Base-by-base conservation (phyloP, 2,888 invertebrate species). In the Tridacna gigas region DNA sequence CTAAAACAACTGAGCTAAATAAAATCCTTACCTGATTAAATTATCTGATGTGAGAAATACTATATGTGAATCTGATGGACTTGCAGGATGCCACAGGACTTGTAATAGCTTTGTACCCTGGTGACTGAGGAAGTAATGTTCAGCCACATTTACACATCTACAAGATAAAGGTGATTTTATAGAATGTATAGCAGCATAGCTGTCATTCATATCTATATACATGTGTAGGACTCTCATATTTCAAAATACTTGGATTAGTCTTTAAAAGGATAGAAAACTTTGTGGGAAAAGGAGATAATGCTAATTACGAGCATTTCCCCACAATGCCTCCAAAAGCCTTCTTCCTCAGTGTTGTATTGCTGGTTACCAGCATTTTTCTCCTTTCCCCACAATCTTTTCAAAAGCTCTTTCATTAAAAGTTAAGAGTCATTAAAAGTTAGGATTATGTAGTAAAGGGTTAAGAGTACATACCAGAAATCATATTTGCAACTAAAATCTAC, bases 81-180 rank as follows among this genome's bases (percentile, higher is more conserved):
- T 97, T 65, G 96, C 97, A 0, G 98, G 98, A 95, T 98, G 98
- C 97, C 98, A 98, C 88, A 96, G 96, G 11, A 97, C 96, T 91
- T 97, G 97, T 22, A 94, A 84, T 20, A 95, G 89, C 48, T 90
- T 88, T 51, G 93, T 83, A 69, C 92, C 91, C n/a, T 89, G 89
- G 91, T 96, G 96, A 86, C 96, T 96, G 90, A 96, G 96, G 92
- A 97, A 96, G 89, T 97, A 96, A 81, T 96, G 95, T 91, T 97
- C 97, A 91, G 97, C 97, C 80, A 98, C 94, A 86, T 96, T 96
- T 93, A 96, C 96, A 86, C 97, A 97, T 94, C 97, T 97, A 96
- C 13, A 91, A 90, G 77, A 37, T 48, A 51, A 65, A 25, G 18
- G 65, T 26, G 4, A 15, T n/a, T 20, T 22, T 18, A 56, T 20